These are phyloP conservation scores for Cotesia congregata DNA, from an alignment of 2,888 invertebrate species.

Conservation along the genomic window DNA sequence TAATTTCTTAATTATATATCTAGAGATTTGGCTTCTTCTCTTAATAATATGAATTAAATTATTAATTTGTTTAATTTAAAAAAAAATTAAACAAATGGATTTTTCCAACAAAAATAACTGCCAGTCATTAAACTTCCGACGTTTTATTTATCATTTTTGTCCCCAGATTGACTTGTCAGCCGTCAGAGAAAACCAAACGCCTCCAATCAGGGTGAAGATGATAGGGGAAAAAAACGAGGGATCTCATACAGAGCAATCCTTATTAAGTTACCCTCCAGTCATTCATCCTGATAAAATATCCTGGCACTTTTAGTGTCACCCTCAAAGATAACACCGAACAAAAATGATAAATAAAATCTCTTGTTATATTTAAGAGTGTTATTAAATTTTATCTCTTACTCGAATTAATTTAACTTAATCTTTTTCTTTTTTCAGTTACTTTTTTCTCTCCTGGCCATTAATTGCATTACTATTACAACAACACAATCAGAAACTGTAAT, in stretches of 20 bases:
- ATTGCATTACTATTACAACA: background rate
- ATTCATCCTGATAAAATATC: background rate
- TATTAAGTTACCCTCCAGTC: background rate
- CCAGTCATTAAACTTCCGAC: background rate
- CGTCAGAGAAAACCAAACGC: background rate
- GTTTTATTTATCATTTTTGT: background rate
- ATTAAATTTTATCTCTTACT: too few species aligned
- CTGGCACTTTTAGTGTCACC: background rate
- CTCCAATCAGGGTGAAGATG: background rate
- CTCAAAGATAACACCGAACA: too few species aligned
- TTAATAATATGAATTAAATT: too few species aligned
- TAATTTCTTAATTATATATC: too few species aligned
- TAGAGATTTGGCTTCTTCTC: too few species aligned
- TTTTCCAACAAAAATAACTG: background rate
- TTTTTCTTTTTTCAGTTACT: background rate
- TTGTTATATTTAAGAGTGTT: too few species aligned
- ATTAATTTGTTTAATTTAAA: too few species aligned
- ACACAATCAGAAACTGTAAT: background rate
- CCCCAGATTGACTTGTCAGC: background rate
- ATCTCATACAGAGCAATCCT: constrained; percentile 1
- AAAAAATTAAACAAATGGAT: too few species aligned
- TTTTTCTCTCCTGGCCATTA: background rate
- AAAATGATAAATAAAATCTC: too few species aligned
- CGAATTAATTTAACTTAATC: background rate
- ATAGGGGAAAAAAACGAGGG: background rate